phyloP scores from a whole-genome alignment of 2,797 vertebrate genomes.

The Taenioides sp. region DNA sequence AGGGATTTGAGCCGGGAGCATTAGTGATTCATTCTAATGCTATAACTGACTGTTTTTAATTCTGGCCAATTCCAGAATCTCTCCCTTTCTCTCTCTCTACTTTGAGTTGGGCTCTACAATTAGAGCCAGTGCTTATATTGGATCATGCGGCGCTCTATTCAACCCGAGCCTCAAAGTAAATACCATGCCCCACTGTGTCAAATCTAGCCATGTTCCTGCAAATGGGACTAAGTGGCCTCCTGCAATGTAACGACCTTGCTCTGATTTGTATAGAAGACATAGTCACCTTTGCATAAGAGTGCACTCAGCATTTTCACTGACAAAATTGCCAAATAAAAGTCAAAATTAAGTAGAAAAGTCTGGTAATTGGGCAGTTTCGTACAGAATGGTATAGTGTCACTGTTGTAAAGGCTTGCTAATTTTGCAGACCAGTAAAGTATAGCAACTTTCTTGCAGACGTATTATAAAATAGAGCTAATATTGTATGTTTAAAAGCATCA shows the following conservation, averaged over 20 bases:
- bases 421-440: neutral
- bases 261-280: constrained; percentile 26
- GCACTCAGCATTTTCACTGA: neutral
- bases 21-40: constrained; percentile 52
- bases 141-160: constrained; percentile 7
- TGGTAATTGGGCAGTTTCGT: neutral
- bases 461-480: constrained; percentile 1
- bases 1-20: constrained; percentile 53
- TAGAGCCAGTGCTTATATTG: constrained; percentile 19
- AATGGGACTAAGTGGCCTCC: constrained; percentile 28
- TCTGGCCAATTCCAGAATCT: constrained; percentile 28
- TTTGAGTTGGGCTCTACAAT: constrained; percentile 32
- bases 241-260: constrained; percentile 36
- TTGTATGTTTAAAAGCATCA: constrained; percentile 6
- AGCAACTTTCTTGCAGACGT: neutral
- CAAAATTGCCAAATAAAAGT: neutral
- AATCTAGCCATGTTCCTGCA: constrained; percentile 12
- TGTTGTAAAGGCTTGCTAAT: neutral
- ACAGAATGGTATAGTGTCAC: neutral
- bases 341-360: neutral
- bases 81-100: constrained; percentile 15
- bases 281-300: neutral
- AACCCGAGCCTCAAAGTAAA: constrained; percentile 25
- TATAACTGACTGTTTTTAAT: constrained; percentile 42
- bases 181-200: constrained; percentile 22